Base-by-base conservation (phyloP, 2,888 invertebrate genomes). In the Aphrophora alni region DNA sequence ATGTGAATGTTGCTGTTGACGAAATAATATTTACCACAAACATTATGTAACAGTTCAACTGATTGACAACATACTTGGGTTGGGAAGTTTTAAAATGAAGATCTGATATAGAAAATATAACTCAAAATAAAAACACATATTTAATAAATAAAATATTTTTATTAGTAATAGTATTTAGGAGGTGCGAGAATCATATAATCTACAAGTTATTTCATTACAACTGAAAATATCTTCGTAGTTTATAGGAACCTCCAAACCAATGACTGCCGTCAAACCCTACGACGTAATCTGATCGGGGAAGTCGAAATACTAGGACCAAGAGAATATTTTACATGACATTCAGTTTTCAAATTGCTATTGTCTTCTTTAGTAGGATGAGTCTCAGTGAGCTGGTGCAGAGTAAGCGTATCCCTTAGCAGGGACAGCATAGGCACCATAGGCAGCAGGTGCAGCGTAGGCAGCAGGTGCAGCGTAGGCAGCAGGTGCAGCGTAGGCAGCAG, bases 361-460 rank as follows among this genome's bases (percentile, higher is more conserved):
- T 28, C 27, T 71, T 71, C 71, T 27, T 71, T 26, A n/a, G 4
- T 25, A 2, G 27, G 71, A 71, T 70, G 70, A 28, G 70, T 21
- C 21, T 59, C 10, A 71, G 33, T 69, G 38, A 69, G 70, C 38
- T 25, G 85, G 86, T 79, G 85, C 87, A 38, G 84, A 82, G 38
- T 85, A 85, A 77, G 84, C 84, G 12, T 84, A 83, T 28, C 70
- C 83, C 26, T 81, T 85, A 8, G 86, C 78, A 5, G 76, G 70
- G 38, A 86, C 84, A 28, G 86, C 84, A 8, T n/a, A n/a, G n/a
- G n/a, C n/a, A n/a, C n/a, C n/a, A n/a, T n/a, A n/a, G n/a, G n/a
- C n/a, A n/a, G 83, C 71, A 8, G 85, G 69, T 21, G 78, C 80
- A 8, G 83, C 71, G 7, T 85, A 68, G 14, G 78, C 80, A n/a